Conservation (phyloP, 2,113 vertebrate species). For the Brachirus orientalis region DNA sequence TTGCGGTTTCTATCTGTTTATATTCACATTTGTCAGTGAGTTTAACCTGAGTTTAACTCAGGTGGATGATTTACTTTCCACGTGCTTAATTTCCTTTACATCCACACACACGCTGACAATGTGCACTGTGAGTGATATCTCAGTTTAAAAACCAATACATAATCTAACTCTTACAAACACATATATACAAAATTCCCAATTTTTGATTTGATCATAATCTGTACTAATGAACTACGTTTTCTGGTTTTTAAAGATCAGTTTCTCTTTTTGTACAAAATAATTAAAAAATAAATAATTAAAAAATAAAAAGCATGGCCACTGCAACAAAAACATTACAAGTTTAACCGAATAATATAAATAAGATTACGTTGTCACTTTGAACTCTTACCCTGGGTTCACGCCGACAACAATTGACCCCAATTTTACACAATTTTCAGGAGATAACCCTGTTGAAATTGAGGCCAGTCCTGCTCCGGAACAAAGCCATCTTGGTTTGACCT, state of each 20-base stretch:
- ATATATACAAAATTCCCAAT: too few species aligned
- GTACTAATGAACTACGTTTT: too few species aligned
- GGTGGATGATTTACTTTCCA: slow-evolving; percentile 7
- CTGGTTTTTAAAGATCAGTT: too few species aligned
- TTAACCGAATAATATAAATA: slow-evolving; percentile 32
- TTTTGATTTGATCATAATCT: too few species aligned
- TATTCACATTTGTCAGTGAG: not conserved
- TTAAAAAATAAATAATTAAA: too few species aligned
- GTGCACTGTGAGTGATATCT: slow-evolving; percentile 1
- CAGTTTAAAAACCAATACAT: too few species aligned
- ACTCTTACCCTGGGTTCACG: slow-evolving; percentile 3
- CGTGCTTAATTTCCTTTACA: not conserved
- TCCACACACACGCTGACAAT: slow-evolving; percentile 4
- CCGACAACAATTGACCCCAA: slow-evolving; percentile 43
- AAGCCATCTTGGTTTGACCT: slow-evolving; percentile 27
- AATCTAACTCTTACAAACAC: too few species aligned
- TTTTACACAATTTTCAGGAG: slow-evolving; percentile 29
- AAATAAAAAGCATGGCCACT: too few species aligned
- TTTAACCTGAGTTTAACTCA: slow-evolving; percentile 19
- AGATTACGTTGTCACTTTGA: slow-evolving; percentile 19
- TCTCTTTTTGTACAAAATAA: too few species aligned
- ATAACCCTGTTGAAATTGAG: slow-evolving; percentile 49
- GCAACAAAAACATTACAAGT: not conserved
- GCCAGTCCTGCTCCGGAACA: slow-evolving; percentile 18
- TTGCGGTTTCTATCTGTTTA: not conserved